phyloP scores from a whole-genome alignment of 2,113 vertebrate species.

The Ictidomys tridecemlineatus region DNA sequence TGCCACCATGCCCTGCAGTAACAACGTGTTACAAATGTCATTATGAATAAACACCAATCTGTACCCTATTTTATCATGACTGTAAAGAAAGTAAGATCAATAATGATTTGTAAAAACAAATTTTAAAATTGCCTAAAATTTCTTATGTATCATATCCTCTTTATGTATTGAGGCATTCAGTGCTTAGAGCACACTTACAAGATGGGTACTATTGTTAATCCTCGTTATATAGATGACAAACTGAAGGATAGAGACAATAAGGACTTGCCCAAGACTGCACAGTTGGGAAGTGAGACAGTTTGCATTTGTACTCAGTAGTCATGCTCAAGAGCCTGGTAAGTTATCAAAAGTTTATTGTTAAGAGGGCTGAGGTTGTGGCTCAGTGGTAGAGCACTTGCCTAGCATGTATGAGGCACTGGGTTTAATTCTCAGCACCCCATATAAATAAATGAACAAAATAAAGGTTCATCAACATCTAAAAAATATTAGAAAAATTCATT shows the following conservation, averaged over 20 bases:
- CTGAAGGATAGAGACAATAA: neutral
- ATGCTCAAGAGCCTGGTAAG: neutral
- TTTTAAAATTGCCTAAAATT: neutral
- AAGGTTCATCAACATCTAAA: no score
- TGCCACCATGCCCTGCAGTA: neutral
- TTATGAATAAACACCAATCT: constrained; percentile 1
- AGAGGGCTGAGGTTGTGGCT: neutral
- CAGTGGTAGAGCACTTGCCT: no score
- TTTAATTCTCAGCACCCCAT: no score
- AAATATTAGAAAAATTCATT: neutral
- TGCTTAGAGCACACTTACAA: neutral
- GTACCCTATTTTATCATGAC: neutral
- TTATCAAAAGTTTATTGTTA: neutral
- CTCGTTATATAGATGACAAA: neutral
- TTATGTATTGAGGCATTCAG: neutral
- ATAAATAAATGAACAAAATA: no score
- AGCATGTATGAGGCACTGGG: no score
- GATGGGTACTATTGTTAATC: neutral
- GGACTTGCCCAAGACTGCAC: neutral
- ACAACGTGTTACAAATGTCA: neutral
- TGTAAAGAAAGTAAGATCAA: neutral
- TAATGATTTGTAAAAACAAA: constrained; percentile 7
- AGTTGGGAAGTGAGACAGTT: neutral
- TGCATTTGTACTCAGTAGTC: neutral
- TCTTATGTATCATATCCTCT: neutral